Conservation (phyloP, 2,888 invertebrate species). For the Ernsta delagoae region DNA sequence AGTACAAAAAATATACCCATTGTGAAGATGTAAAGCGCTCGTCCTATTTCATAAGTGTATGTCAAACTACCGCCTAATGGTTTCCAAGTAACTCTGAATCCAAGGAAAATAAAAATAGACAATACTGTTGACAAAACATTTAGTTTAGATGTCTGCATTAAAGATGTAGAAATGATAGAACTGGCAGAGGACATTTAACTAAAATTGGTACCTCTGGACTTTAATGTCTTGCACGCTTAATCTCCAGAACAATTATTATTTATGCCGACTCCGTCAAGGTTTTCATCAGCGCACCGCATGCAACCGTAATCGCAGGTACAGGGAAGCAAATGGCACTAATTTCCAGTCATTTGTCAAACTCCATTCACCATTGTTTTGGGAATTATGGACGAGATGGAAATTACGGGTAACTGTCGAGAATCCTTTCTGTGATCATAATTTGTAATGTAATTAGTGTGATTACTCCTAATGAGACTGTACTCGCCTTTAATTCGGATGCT, state of each 20-base stretch:
- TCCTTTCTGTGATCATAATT: neutral
- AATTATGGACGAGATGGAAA: constrained; percentile 12
- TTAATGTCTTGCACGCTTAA: too few relatives aligned
- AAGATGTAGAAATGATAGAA: too few relatives aligned
- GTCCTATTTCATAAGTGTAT: too few relatives aligned
- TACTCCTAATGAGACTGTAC: neutral
- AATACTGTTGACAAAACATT: too few relatives aligned
- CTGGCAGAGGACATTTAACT: too few relatives aligned
- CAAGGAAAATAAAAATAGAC: too few relatives aligned
- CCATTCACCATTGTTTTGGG: constrained; percentile 21
- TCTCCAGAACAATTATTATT: neutral
- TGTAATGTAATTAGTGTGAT: neutral
- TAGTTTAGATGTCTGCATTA: too few relatives aligned
- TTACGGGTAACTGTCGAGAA: neutral
- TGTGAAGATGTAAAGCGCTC: too few relatives aligned
- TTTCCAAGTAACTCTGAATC: too few relatives aligned
- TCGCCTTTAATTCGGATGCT: neutral
- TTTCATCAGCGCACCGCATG: constrained; percentile 13
- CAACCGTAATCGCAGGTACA: constrained; percentile 5
- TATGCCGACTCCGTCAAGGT: neutral
- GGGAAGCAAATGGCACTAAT: constrained; percentile 26
- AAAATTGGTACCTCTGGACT: too few relatives aligned
- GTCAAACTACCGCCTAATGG: too few relatives aligned
- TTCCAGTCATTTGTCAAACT: constrained; percentile 26
- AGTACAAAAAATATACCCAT: too few relatives aligned